Base-by-base conservation (phyloP, 2,888 invertebrate species). In the Palloptera scutellata region DNA sequence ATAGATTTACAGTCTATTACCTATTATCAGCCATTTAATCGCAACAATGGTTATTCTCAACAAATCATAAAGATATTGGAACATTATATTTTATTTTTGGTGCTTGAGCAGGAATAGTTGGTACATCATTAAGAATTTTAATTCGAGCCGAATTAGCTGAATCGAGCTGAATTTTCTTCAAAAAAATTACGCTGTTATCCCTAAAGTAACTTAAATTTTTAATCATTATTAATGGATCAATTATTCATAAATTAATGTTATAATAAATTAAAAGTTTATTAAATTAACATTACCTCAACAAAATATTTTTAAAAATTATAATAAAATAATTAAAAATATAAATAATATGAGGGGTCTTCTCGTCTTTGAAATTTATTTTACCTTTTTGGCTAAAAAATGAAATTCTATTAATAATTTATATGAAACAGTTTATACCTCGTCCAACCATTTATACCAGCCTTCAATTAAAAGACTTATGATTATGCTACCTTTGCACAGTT, bases 181-280 rank as follows among this genome's bases (percentile, higher is more conserved):
- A 89, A 88, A 88, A 89, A 87, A 92, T 91, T 88, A 91, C 89
- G 90, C 91, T 92, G 91, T 92, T 92, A 92, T 91, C 91, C 91
- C 91, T 90, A 90, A 89, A 89, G 91, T 91, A 91, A 90, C 89
- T 92, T 89, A 86, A 86, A 88, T 88, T 89, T 88, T 74, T 88
- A 88, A 88, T 89, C 88, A 86, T 79, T 86, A 88, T 78, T 81
- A 85, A 76, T 86, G 87, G 88, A 88, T 88, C 88, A 88, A 78
- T 73, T 74, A 86, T 11, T 85, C 87, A 88, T 75, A 75, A 77
- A 80, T 81, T 70, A 81, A 83, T 85, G 81, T 77, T 70, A 73
- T 85, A 75, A 42, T 75, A 71, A 78, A 81, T 87, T 76, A 88
- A 89, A 86, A 88, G 87, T 88, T 88, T 69, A 72, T 76, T 84